Evolutionary conservation across 92 coral and sea anemone species (phyloP).

Genomic region (Ricordea florida): DNA sequence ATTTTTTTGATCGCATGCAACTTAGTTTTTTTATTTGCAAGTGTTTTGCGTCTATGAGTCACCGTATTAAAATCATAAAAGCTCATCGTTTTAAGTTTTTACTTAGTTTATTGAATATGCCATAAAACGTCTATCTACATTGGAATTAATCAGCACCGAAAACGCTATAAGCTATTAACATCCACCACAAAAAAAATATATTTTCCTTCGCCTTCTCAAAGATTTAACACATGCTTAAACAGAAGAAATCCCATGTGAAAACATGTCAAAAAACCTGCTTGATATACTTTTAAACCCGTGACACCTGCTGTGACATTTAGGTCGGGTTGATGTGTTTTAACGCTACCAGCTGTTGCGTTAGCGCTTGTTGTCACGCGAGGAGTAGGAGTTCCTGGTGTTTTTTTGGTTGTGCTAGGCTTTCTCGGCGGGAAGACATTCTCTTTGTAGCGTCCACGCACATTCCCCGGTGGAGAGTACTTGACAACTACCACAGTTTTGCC

Average conservation of each 20-base stretch:
- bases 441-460: slow-evolving; percentile 2
- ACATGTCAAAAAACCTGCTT: background rate
- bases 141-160: too few relatives aligned
- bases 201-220: too few relatives aligned
- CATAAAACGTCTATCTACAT: too few relatives aligned
- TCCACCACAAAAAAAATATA: too few relatives aligned
- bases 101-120: too few relatives aligned
- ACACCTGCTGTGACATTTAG: slow-evolving; percentile 2
- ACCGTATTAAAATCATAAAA: too few relatives aligned
- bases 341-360: background rate
- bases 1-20: too few relatives aligned
- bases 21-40: too few relatives aligned
- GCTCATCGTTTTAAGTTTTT: too few relatives aligned
- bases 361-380: background rate
- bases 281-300: background rate
- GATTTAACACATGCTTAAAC: background rate
- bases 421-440: slow-evolving; percentile 36
- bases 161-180: too few relatives aligned
- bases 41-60: too few relatives aligned
- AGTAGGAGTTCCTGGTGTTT: background rate
- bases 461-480: slow-evolving; percentile 55
- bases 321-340: background rate
- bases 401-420: background rate
- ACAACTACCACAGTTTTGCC: slow-evolving; percentile 46
- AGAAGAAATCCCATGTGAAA: background rate